Conservation (phyloP, 2,888 invertebrate species). For the Agriopis leucophaearia region DNA sequence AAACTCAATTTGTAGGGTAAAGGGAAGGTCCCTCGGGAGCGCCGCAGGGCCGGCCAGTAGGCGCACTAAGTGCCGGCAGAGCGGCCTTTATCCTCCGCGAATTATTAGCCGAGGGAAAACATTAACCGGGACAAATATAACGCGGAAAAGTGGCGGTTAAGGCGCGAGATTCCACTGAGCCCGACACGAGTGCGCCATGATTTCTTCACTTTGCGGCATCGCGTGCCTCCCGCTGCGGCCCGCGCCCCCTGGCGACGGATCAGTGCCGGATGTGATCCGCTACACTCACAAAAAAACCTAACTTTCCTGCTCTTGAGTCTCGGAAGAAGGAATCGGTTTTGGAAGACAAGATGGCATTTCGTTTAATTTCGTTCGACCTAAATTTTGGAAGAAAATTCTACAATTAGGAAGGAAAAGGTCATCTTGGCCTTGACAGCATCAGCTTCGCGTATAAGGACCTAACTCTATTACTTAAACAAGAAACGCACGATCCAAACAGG, state of each 20-base stretch:
- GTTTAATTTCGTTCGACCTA: too few relatives aligned
- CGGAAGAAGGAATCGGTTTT: too few relatives aligned
- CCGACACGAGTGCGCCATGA: slow-evolving; percentile 20
- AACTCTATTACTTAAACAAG: slow-evolving; percentile 8
- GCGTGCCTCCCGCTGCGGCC: slow-evolving; percentile 8
- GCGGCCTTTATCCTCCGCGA: slow-evolving; percentile 63
- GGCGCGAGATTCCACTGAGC: slow-evolving; percentile 43
- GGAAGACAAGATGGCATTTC: too few relatives aligned
- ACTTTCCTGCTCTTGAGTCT: too few relatives aligned
- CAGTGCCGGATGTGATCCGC: slow-evolving; percentile 3
- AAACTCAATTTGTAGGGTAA: slow-evolving; percentile 75
- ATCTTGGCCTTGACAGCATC: too few relatives aligned
- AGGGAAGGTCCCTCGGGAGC: slow-evolving; percentile 62
- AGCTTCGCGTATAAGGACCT: slow-evolving; percentile 3
- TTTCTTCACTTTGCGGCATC: slow-evolving; percentile 34
- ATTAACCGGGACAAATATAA: slow-evolving; percentile 64
- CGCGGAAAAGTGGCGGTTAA: slow-evolving; percentile 58
- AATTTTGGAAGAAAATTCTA: too few relatives aligned
- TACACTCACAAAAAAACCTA: too few relatives aligned
- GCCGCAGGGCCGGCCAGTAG: slow-evolving; percentile 37
- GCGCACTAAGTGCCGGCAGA: slow-evolving; percentile 58
- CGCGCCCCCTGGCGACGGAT: not conserved
- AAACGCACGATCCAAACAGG: slow-evolving; percentile 13
- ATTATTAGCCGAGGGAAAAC: slow-evolving; percentile 70
- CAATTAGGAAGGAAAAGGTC: too few relatives aligned